Percentiles rank a stretch among this genome's conserved stretches.
phyloP scores from a whole-genome alignment of 2,113 vertebrate genomes.

The Oreotrochilus melanogaster region DNA sequence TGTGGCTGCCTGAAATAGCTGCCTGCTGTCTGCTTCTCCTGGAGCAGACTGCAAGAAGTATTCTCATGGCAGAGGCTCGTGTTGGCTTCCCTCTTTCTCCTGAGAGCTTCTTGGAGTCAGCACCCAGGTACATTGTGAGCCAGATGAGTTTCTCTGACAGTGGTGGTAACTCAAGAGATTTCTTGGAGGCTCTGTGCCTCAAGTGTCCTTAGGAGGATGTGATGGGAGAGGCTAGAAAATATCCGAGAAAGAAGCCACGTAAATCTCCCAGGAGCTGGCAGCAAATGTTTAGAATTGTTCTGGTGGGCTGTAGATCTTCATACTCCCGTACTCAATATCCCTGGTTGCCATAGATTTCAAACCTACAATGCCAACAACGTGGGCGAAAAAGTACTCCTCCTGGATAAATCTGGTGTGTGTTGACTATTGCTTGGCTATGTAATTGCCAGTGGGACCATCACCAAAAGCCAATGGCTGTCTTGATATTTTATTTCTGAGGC shows the following conservation, averaged over 20 bases:
- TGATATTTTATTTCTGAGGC: not conserved
- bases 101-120: not conserved
- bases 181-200: not conserved
- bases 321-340: not conserved
- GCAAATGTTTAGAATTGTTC: not conserved
- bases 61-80: not conserved
- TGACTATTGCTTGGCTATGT: not conserved
- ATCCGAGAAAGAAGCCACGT: not conserved
- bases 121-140: not conserved
- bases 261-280: not conserved
- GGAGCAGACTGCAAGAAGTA: not conserved
- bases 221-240: not conserved
- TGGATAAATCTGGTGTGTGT: not conserved
- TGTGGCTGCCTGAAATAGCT: not conserved
- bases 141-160: not conserved
- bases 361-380: not conserved
- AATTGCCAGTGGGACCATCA: not conserved
- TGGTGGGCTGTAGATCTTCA: not conserved
- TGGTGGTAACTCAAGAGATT: not conserved
- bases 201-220: not conserved
- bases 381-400: not conserved
- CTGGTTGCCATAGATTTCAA: not conserved
- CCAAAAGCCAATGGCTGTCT: not conserved
- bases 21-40: not conserved
- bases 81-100: not conserved